These are phyloP conservation scores for Magallana gigas DNA, from an alignment of 1,140 invertebrate species.

Conservation along the genomic window DNA sequence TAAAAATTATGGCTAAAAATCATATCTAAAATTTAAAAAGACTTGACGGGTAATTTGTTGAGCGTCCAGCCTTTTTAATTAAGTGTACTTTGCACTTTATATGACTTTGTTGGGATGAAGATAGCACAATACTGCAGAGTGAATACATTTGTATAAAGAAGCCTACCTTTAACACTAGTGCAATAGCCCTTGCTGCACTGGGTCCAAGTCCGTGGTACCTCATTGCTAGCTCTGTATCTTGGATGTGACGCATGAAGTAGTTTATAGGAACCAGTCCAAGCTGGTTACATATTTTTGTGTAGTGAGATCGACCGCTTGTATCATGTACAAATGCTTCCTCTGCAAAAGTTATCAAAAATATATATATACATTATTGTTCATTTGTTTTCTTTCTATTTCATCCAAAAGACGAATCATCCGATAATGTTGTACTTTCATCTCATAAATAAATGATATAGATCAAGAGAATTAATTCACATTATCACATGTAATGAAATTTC, in stretches of 20 bases:
- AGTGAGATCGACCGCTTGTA: conserved; percentile 63
- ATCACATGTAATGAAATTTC: no score
- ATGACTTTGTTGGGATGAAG: no score
- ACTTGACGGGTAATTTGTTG: no score
- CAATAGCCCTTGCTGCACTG: conserved; percentile 75
- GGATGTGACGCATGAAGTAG: conserved; percentile 77
- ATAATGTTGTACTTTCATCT: no score
- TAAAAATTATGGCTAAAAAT: no score
- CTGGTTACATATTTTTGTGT: conserved; percentile 73
- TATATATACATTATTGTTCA: neutral
- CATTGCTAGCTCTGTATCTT: conserved; percentile 74
- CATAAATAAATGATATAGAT: no score
- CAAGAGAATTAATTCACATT: no score
- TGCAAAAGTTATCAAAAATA: neutral
- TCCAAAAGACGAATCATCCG: no score
- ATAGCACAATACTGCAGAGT: neutral
- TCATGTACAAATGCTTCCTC: conserved; percentile 65
- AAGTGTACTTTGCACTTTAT: no score
- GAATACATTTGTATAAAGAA: neutral
- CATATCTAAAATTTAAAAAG: no score
- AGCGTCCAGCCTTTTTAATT: no score
- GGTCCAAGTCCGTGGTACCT: conserved; percentile 76
- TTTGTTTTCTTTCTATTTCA: no score
- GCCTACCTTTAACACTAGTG: conserved; percentile 75
- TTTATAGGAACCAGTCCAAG: conserved; percentile 76